phyloP scores from a whole-genome alignment of 2,888 invertebrate genomes.

The Drosophila rellima region DNA sequence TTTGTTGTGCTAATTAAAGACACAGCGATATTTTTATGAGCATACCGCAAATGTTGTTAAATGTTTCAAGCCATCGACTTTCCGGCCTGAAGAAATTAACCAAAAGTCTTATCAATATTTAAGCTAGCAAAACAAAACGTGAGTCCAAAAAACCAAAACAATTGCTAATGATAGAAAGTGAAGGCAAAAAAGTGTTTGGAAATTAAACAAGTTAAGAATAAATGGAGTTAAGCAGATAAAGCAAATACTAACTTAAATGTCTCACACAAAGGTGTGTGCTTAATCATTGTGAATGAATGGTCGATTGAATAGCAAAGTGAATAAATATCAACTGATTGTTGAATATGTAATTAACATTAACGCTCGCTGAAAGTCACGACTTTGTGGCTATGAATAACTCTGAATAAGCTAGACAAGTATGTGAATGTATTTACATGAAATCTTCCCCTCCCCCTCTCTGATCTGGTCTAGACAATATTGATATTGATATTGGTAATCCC shows the following conservation, averaged over 20 bases:
- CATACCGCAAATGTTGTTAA: conserved; percentile 30
- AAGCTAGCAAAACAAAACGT: conserved; percentile 19
- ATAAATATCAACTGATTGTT: conserved; percentile 23
- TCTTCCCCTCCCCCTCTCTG: neutral
- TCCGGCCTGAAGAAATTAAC: conserved; percentile 18
- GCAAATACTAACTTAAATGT: conserved; percentile 10
- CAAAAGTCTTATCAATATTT: conserved; percentile 53
- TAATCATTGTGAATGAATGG: conserved; percentile 3
- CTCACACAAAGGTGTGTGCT: conserved; percentile 10
- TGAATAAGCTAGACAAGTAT: conserved; percentile 11
- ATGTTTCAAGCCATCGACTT: conserved; percentile 8
- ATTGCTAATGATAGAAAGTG: neutral
- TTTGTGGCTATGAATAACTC: no score
- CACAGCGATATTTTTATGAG: conserved; percentile 35
- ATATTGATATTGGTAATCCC: neutral
- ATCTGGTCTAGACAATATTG: neutral
- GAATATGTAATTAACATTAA: conserved; percentile 29
- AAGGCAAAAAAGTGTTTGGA: no score
- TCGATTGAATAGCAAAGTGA: conserved; percentile 13
- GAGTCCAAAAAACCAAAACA: neutral
- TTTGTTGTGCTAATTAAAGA: conserved; percentile 26
- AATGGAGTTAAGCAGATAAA: no score
- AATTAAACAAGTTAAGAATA: no score
- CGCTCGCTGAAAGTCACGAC: conserved; percentile 43
- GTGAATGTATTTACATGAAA: neutral